Conservation (phyloP, 2,113 vertebrate species). For the Nicator chloris region DNA sequence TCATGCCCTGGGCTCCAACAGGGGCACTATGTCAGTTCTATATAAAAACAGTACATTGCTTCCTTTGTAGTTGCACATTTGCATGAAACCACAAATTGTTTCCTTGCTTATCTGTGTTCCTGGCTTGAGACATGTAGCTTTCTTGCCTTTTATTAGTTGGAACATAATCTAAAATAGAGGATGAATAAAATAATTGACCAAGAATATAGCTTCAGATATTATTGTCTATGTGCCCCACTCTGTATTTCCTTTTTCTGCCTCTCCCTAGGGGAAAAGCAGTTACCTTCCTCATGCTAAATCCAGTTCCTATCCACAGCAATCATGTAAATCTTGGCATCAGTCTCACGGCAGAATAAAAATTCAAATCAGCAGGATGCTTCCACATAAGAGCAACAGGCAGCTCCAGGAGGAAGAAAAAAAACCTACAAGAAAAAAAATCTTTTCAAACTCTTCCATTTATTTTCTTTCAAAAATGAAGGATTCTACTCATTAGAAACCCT, state of each 20-base stretch:
- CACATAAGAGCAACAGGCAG: constrained; percentile 65
- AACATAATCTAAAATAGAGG: constrained; percentile 54
- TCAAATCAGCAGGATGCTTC: constrained; percentile 61
- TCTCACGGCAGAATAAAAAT: constrained; percentile 49
- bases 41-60: neutral
- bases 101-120: constrained; percentile 40
- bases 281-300: constrained; percentile 68
- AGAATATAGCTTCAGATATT: constrained; percentile 61
- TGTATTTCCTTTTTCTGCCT: constrained; percentile 64
- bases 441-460: constrained; percentile 59
- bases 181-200: constrained; percentile 65
- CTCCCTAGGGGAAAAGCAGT: constrained; percentile 63
- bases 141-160: constrained; percentile 64
- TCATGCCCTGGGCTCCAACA: too few species aligned
- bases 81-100: constrained; percentile 13
- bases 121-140: constrained; percentile 25
- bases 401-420: neutral
- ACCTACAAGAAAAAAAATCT: neutral
- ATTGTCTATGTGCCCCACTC: constrained; percentile 35
- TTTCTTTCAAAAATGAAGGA: constrained; percentile 57
- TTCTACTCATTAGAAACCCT: constrained; percentile 63
- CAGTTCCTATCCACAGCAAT: constrained; percentile 50
- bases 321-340: constrained; percentile 68
- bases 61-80: neutral
- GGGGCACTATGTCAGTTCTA: neutral